These are phyloP conservation scores for Rhamnusium bicolor DNA, from an alignment of 2,888 invertebrate species.

Conservation along the genomic window DNA sequence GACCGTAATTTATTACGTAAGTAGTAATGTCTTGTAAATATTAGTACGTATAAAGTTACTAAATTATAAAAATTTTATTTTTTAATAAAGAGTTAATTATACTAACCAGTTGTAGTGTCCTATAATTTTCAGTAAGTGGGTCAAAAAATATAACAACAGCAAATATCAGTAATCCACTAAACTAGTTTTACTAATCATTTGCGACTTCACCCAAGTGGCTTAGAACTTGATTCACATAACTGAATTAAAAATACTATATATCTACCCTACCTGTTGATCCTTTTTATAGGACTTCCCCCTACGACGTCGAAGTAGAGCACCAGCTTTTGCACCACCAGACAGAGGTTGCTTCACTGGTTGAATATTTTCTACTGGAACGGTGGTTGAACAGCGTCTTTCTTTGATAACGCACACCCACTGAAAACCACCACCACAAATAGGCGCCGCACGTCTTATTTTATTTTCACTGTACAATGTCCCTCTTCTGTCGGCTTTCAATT, in stretches of 20 bases:
- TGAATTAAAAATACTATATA: slow-evolving; percentile 42
- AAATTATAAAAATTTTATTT: too few relatives aligned
- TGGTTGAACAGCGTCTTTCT: slow-evolving; percentile 31
- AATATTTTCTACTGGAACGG: slow-evolving; percentile 37
- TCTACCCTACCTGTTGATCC: slow-evolving; percentile 43
- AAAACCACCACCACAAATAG: slow-evolving; percentile 18
- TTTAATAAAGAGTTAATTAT: not conserved
- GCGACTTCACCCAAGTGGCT: slow-evolving; percentile 4
- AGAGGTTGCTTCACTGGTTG: slow-evolving; percentile 29
- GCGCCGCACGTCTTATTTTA: slow-evolving; percentile 30
- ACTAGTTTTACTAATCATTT: not conserved
- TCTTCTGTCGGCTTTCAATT: slow-evolving; percentile 11
- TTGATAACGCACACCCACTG: slow-evolving; percentile 26
- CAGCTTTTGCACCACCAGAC: slow-evolving; percentile 10
- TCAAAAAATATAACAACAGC: not conserved
- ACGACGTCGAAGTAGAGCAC: slow-evolving; percentile 21
- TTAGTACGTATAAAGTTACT: too few relatives aligned
- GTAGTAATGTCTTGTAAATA: too few relatives aligned
- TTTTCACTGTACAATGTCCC: not conserved
- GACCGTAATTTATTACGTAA: too few relatives aligned
- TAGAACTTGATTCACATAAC: slow-evolving; percentile 21
- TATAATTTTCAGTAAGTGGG: not conserved
- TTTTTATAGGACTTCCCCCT: slow-evolving; percentile 41
- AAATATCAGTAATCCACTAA: not conserved
- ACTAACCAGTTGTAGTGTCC: not conserved